Conservation (phyloP, 2,797 vertebrate species). For the Schizopygopsis pylzovi region DNA sequence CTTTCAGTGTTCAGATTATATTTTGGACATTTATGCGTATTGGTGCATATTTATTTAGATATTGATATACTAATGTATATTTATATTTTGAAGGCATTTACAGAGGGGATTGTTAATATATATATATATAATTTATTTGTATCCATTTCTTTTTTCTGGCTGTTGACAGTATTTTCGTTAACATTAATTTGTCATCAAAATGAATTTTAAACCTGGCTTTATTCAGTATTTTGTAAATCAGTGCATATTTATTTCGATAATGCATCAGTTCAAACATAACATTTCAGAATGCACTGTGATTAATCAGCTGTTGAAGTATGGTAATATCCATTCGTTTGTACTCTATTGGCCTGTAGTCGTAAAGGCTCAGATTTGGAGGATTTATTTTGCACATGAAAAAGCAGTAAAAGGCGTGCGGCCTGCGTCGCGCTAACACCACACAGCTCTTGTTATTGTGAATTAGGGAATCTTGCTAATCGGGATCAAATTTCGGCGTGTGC, state of each 20-base stretch:
- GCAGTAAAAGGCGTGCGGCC: conserved; percentile 52
- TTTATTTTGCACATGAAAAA: conserved; percentile 60
- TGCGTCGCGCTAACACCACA: background rate
- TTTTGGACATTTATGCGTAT: background rate
- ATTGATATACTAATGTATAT: too few relatives aligned
- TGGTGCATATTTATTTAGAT: too few relatives aligned
- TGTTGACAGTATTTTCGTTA: background rate
- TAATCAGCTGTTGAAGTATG: background rate
- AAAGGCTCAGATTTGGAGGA: conserved; percentile 38
- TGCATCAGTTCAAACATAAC: background rate
- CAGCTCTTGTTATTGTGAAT: conserved; percentile 28
- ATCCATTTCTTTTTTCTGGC: background rate
- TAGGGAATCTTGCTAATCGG: conserved; percentile 15
- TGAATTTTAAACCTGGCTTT: background rate
- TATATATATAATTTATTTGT: too few relatives aligned
- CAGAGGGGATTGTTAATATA: too few relatives aligned
- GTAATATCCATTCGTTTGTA: background rate
- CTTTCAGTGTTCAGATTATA: background rate
- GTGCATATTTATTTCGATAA: background rate
- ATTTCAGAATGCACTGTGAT: background rate
- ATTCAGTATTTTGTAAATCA: background rate
- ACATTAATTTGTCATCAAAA: background rate
- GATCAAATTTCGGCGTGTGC: conserved; percentile 31
- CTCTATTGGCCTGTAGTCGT: background rate
- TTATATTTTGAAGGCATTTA: too few relatives aligned